phyloP scores from a whole-genome alignment of 1,140 invertebrate species.

The Schlechtendalia chinensis region DNA sequence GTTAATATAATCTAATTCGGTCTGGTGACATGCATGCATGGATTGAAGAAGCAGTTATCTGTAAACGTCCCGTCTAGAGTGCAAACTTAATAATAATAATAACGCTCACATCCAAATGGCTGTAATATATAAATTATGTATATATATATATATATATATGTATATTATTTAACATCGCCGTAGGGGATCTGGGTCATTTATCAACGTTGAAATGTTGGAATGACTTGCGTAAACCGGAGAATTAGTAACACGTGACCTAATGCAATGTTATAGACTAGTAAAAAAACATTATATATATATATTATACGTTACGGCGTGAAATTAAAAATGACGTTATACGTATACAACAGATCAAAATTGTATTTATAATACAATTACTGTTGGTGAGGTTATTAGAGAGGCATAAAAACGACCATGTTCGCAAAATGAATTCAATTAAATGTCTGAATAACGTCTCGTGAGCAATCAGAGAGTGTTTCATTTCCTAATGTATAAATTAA shows the following conservation, averaged over 20 bases:
- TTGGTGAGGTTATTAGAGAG: neutral
- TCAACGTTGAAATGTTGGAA: constrained; percentile 20
- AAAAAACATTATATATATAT: neutral
- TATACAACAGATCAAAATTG: neutral
- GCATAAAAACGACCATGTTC: constrained; percentile 5
- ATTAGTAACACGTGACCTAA: neutral
- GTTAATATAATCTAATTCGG: neutral
- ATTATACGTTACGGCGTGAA: neutral
- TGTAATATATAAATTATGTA: neutral
- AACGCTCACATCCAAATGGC: neutral
- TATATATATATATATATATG: neutral
- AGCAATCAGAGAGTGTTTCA: neutral
- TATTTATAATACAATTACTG: too few species aligned
- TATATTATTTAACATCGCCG: neutral
- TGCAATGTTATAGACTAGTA: neutral
- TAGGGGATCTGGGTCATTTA: constrained; percentile 2
- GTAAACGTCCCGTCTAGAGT: neutral
- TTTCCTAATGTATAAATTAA: neutral
- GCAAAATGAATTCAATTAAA: neutral
- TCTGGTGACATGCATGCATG: neutral
- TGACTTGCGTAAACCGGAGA: neutral
- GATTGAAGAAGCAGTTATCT: neutral
- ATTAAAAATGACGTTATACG: neutral
- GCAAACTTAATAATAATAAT: neutral
- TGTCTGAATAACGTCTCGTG: neutral